Percentiles rank a stretch among this genome's conserved stretches.
phyloP scores from a whole-genome alignment of 2,888 invertebrate genomes.

The Diarsia mendica region DNA sequence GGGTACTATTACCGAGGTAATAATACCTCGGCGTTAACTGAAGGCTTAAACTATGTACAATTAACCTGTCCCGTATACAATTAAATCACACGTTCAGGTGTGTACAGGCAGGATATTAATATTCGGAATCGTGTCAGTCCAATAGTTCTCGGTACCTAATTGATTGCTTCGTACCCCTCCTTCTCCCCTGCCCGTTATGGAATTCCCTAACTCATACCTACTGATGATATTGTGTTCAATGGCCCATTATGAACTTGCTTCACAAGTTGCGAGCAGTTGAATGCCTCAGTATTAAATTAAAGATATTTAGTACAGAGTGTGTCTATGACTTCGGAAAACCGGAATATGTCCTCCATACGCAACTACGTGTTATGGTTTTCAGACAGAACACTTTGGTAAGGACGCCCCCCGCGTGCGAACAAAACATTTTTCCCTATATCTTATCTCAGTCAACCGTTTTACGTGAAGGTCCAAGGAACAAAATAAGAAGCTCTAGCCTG shows the following conservation, averaged over 20 bases:
- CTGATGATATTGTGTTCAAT: neutral
- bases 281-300: neutral
- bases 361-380: neutral
- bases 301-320: neutral
- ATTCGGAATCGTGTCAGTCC: constrained; percentile 1
- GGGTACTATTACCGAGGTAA: too few species aligned
- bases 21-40: too few species aligned
- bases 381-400: neutral
- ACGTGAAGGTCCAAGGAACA: too few species aligned
- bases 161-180: neutral
- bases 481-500: too few species aligned
- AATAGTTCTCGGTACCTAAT: neutral
- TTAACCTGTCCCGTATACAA: constrained; percentile 9
- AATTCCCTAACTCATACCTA: constrained; percentile 9
- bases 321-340: neutral
- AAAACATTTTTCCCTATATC: neutral
- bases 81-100: neutral
- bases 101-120: constrained; percentile 1
- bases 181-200: neutral
- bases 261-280: neutral
- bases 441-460: too few species aligned
- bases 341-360: neutral
- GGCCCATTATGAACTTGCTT: neutral
- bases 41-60: neutral
- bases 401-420: too few species aligned